Base-by-base conservation (phyloP, 64 coral and sea anemone species). In the Anthopleura sola region DNA sequence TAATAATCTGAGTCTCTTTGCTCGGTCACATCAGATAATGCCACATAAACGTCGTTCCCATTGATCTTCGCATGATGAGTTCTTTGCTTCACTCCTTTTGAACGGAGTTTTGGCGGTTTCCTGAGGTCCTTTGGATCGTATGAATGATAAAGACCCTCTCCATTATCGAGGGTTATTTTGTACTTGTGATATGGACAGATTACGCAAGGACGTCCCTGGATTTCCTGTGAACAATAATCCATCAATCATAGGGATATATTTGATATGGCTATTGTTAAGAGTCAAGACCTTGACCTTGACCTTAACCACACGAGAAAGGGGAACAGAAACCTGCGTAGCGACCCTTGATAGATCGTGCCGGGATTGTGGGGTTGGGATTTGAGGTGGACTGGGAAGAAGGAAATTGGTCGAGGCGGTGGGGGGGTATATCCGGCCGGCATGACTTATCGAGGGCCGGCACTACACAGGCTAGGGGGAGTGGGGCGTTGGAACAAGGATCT, bases 131-230 rank as follows among this genome's bases (percentile, higher is more conserved):
- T 58, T 44, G 82, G 54, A 68, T 90, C 83, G 37, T 78, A 58
- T 16, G 88, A 90, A 74, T 79, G 78, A 60, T 90, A 83, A 10
- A 90, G 50, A 13, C 88, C 82, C 29, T 90, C 82, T 12, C 88
- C 88, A 85, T 64, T 85, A n/a, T 90, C 83, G 5, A 90, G 48
- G 4, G 83, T 85, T 40, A 90, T 90, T 48, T 76, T 90, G 33
- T 90, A 75, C 83, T 77, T 90, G 75, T 90, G 88, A 55, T 90
- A 85, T 33, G 82, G 88, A 14, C 88, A 90, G 15, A 90, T 85
- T 32, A 90, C 77, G 34, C 88, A 90, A 68, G 32, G 66, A 62
- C 75, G 66, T 23, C 88, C 88, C 55, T 83, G 48, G 83, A 85
- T 64, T 17, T 90, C 88, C 88, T 90, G 40, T 71, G 29, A 20